Base-by-base conservation (phyloP, 1,140 invertebrate genomes). In the Ooceraea biroi region DNA sequence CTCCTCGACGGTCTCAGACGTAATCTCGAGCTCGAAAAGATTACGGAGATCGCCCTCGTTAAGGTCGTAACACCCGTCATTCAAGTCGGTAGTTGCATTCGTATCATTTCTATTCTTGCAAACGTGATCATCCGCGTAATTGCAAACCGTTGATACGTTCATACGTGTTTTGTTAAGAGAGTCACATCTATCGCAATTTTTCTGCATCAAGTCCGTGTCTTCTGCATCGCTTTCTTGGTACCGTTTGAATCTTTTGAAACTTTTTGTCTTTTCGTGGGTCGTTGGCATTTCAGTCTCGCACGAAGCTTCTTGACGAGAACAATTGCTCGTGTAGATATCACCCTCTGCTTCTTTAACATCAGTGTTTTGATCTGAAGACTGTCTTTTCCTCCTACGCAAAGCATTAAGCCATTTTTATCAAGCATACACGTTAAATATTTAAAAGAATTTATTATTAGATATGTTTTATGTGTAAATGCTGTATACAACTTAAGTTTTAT, bases 1-100 rank as follows among this genome's bases (percentile, higher is more conserved):
- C 83, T 92, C 87, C 30, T 85, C 55, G 44, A 74, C 63, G 66
- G 84, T 76, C 36, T 66, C 41, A 36, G 85, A 73, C 60, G 76
- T 76, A 52, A 91, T 91, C 66, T 91, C 74, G 0, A 85, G 69
- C 80, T 90, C 88, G 73, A 90, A 90, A 86, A 92, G 86, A 84
- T 76, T 86, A 72, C 12, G 86, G 83, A 90, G 85, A 83, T 90
- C 88, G 44, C 80, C 66, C 66, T 88, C 72, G 48, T 80, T 63
- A n/a, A 91, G 57, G 52, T 88, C 69, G 83, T 82, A 84, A 44
- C 55, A 72, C 10, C 27, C 11, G n/a, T 85, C 78, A 46, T 82
- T 61, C 19, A 41, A 61, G 17, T 55, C 61, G 52, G 14, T 2
- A 48, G 36, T 85, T 69, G 58, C 69, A 50, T 85, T 72, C 36